Base-by-base conservation (phyloP, 1,140 invertebrate species). In the Drosophila pallidifrons region DNA sequence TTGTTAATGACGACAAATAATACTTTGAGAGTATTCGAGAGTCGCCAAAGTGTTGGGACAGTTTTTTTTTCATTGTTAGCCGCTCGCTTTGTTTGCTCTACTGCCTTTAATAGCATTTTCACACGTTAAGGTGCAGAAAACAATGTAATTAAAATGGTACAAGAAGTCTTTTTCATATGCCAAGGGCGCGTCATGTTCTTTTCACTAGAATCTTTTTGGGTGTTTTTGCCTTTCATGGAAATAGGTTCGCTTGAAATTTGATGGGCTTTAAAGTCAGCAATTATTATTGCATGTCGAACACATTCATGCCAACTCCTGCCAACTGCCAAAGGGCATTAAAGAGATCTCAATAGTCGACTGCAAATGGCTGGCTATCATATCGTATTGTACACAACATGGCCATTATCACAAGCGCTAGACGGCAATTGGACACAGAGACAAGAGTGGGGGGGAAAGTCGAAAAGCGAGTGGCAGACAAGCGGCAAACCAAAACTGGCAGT, bases 401-500 rank as follows among this genome's bases (percentile, higher is more conserved):
- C 57, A 74, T 74, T 69, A 74, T 61, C 71, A 61, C 41, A 54
- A 35, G 28, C 54, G 35, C 38, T 73, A 46, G 55, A 28, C 46
- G 41, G 15, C 58, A 60, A 28, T n/a, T 11, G 8, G 11, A 38
- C 45, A 30, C 25, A 11, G 38, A 28, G 51, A 20, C 41, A 30
- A 30, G 20, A 16, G 35, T 54, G 16, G 28, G 20, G 46, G 30
- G 45, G 45, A 20, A 28, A 63, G 63, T 43, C 54, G 54, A 64
- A 55, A 72, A 41, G 43, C 51, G 49, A 57, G 10, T 60, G 74
- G 46, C 69, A 68, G 82, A 72, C 75, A 86, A 75, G 77, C 75
- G 82, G 79, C 76, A 82, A 83, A 89, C 83, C 85, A 72, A 83
- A 87, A 78, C 76, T 83, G 83, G 68, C 82, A 88, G 83, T 80